Base-by-base conservation (phyloP, 2,888 invertebrate genomes). In the Zygothrica quintamaculata region DNA sequence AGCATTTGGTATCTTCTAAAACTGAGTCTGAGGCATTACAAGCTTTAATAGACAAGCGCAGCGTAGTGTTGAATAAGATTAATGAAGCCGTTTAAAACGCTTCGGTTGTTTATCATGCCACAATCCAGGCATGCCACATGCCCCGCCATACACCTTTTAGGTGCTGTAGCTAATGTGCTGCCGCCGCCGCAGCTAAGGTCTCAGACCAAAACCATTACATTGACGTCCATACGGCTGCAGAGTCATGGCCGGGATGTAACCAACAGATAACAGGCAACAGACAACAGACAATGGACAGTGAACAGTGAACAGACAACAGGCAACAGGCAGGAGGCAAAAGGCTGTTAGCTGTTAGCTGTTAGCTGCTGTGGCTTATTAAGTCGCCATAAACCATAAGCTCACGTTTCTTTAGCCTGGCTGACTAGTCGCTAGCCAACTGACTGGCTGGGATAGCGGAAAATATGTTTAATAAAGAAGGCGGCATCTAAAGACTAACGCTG, bases 71-170 rank as follows among this genome's bases (percentile, higher is more conserved):
- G 89, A 89, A 85, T 84, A 89, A 89, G 89, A 89, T 89, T 89
- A 89, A 89, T 89, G 89, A 89, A 87, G 86, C 89, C 89, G 88
- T 86, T 89, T 89, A 88, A 88, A 88, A 88, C 84, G 88, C 87
- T 89, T 82, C 77, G 87, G 88, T 88, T 88, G 89, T 89, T 89
- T 89, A 89, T 89, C 89, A 89, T 80, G 71, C 61, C 53, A 40
- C 58, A 47, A 57, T 47, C 47, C 34, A 48, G 42, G 62, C 53
- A 42, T n/a, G 7, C 29, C 29, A 29, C 29, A 9, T n/a, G 29
- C 50, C 58, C 53, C 43, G 55, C 46, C 11, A 11, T 44, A 9
- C 16, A 33, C 29, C 52, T 33, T 62, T 60, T 67, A 73, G 71
- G 65, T 65, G 72, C 62, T 69, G 65, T 48, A 72, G 61, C 75